Percentiles rank a stretch among this genome's conserved stretches.
These are phyloP conservation scores for Sesamia inferens DNA, from an alignment of 2,888 invertebrate species.

Conservation along the genomic window DNA sequence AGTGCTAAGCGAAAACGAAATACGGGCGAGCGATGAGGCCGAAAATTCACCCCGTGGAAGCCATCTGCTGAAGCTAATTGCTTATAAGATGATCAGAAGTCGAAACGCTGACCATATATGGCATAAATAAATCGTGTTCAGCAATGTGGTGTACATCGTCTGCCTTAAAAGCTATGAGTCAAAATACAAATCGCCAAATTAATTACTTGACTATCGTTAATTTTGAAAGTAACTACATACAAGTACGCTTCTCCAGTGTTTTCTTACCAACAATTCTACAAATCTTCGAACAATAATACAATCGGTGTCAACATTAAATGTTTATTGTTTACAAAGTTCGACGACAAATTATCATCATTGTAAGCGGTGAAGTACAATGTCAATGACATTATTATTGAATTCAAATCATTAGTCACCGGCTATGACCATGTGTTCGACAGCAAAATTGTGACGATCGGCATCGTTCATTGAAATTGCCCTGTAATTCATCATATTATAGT, in stretches of 20 bases:
- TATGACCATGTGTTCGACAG: constrained; percentile 32
- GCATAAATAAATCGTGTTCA: not conserved
- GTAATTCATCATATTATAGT: constrained; percentile 45
- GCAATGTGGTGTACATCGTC: not conserved
- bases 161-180: not conserved
- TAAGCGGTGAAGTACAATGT: constrained; percentile 41
- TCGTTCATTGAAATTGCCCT: constrained; percentile 39
- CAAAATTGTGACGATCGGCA: constrained; percentile 32
- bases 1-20: not conserved
- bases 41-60: too few relatives aligned
- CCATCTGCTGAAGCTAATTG: not conserved
- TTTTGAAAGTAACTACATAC: not conserved
- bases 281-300: constrained; percentile 9
- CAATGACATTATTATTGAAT: constrained; percentile 40
- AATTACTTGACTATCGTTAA: constrained; percentile 1
- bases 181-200: constrained; percentile 10
- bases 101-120: too few relatives aligned
- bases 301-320: constrained; percentile 14
- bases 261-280: constrained; percentile 2
- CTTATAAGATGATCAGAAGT: not conserved
- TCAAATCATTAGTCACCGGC: constrained; percentile 42
- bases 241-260: not conserved
- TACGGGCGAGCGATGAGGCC: not conserved
- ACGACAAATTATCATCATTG: constrained; percentile 27
- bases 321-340: constrained; percentile 35